phyloP scores from a whole-genome alignment of 2,113 vertebrate genomes.

The Notiomystis cincta region DNA sequence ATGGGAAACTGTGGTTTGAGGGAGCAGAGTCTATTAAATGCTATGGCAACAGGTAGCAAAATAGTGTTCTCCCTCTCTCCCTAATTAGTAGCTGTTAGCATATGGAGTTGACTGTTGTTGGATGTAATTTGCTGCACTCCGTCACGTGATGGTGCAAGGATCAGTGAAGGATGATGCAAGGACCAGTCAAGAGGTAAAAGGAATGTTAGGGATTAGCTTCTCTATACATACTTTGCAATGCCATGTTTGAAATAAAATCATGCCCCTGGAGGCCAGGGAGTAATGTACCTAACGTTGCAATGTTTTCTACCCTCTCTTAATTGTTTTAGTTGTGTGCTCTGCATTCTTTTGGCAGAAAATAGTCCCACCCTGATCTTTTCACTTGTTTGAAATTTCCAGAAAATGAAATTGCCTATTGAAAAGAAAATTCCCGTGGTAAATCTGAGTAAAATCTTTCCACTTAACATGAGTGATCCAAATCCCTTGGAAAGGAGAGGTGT shows the following conservation, averaged over 20 bases:
- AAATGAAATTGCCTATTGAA: neutral
- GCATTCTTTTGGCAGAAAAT: neutral
- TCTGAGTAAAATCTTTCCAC: neutral
- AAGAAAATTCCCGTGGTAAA: neutral
- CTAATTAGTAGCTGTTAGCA: constrained; percentile 44
- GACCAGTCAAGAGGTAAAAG: neutral
- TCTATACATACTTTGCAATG: neutral
- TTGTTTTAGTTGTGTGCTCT: neutral
- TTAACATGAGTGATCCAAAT: neutral
- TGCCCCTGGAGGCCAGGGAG: neutral
- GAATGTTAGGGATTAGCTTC: neutral
- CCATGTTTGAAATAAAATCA: neutral
- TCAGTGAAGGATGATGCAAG: neutral
- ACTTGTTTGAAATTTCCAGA: neutral
- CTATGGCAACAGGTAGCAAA: constrained; percentile 54
- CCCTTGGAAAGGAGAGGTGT: neutral
- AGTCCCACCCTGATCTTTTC: neutral
- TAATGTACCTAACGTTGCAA: neutral
- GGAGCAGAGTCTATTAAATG: constrained; percentile 26
- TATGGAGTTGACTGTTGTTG: neutral
- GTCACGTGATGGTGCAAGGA: neutral
- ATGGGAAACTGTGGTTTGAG: neutral
- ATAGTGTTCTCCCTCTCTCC: neutral
- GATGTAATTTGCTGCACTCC: neutral
- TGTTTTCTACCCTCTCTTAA: neutral